Conservation (phyloP, 2,113 vertebrate species). For the Pavo muticus region DNA sequence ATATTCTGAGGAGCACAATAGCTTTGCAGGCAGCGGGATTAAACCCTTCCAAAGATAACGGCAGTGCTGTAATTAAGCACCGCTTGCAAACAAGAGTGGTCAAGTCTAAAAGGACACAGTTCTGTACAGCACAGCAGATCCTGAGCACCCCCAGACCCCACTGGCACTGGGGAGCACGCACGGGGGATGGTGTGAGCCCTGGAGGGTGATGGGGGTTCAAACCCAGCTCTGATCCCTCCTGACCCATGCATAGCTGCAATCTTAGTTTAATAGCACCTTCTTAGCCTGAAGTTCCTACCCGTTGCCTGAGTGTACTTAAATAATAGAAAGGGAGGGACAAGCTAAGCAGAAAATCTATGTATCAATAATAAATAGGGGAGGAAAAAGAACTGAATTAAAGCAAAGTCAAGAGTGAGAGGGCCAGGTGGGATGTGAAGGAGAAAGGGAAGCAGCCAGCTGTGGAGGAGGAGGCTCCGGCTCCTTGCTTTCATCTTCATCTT, state of each 20-base stretch:
- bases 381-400: background rate
- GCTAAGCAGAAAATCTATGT: background rate
- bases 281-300: background rate
- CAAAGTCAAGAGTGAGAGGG: background rate
- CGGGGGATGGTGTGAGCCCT: rapidly evolving
- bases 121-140: background rate
- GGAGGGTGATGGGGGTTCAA: background rate
- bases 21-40: background rate
- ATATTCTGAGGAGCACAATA: background rate
- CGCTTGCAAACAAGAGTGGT: background rate
- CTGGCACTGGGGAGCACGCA: rapidly evolving
- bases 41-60: background rate
- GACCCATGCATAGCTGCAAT: background rate
- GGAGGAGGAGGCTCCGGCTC: background rate
- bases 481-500: background rate
- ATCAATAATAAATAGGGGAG: background rate
- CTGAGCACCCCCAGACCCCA: rapidly evolving
- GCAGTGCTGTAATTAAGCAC: background rate
- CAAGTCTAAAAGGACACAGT: rapidly evolving
- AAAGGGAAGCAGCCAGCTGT: background rate
- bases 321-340: background rate
- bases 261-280: background rate
- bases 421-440: background rate
- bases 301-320: background rate
- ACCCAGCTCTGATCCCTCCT: background rate